Conservation (phyloP, 2,888 invertebrate genomes). For the Chironomus riparius region DNA sequence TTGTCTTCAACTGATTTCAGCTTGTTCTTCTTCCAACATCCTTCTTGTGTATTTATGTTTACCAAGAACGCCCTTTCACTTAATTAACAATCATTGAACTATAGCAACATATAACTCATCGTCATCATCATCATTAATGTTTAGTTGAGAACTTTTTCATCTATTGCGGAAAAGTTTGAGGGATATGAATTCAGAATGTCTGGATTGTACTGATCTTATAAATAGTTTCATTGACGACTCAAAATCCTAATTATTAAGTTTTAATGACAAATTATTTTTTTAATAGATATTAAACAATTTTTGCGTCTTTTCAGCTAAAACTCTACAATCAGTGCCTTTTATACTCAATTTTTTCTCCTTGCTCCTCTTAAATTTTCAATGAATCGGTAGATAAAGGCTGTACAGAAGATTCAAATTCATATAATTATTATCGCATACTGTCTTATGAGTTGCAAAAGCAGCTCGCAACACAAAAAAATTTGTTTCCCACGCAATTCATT, state of each 20-base stretch:
- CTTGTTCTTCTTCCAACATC: not conserved
- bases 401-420: conserved; percentile 22
- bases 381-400: conserved; percentile 8
- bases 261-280: too few relatives aligned
- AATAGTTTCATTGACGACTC: too few relatives aligned
- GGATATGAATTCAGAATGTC: too few relatives aligned
- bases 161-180: not conserved
- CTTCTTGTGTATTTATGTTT: not conserved
- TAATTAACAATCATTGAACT: conserved; percentile 17
- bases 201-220: too few relatives aligned
- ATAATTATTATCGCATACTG: conserved; percentile 21
- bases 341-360: not conserved
- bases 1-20: not conserved
- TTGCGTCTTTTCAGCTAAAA: too few relatives aligned
- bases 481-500: conserved; percentile 17
- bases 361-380: conserved; percentile 3
- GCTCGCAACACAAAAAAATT: not conserved
- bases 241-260: too few relatives aligned
- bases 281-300: too few relatives aligned
- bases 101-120: not conserved
- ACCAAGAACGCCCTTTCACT: conserved; percentile 21
- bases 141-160: not conserved
- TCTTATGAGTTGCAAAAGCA: not conserved
- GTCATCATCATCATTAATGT: not conserved
- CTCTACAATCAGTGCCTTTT: not conserved